A percentile compares a stretch with the other conserved stretches of the same genome.
These are phyloP conservation scores for Palythoa heliodiscus DNA, from an alignment of 92 coral and sea anemone genomes.

Conservation along the genomic window DNA sequence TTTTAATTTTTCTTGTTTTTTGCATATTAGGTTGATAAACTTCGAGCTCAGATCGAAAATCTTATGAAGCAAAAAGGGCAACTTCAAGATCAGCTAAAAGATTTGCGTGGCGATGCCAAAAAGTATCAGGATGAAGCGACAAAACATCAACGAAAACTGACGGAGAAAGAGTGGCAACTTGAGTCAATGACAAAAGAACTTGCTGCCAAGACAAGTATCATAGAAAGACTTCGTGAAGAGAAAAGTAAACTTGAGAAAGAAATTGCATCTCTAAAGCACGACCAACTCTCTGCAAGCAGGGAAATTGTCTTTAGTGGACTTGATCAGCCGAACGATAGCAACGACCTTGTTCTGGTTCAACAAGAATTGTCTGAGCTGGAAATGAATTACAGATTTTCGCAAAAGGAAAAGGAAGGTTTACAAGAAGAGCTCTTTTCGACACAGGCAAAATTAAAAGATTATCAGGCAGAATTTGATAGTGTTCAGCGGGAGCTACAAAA, in stretches of 20 bases:
- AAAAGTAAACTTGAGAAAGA: constrained; percentile 71
- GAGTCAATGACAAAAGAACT: constrained; percentile 87
- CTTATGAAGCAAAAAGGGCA: constrained; percentile 87
- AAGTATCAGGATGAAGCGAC: constrained; percentile 83
- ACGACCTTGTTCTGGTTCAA: constrained; percentile 77
- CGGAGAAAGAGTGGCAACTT: constrained; percentile 92
- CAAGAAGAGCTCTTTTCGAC: constrained; percentile 79
- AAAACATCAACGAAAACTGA: constrained; percentile 85
- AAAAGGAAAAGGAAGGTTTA: constrained; percentile 93
- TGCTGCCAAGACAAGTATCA: constrained; percentile 67
- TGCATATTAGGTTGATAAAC: constrained; percentile 81
- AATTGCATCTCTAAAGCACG: constrained; percentile 80
- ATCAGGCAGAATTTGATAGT: constrained; percentile 84
- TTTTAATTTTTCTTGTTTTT: constrained; percentile 15
- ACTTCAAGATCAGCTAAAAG: constrained; percentile 90
- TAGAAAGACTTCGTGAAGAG: constrained; percentile 84
- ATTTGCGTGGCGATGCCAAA: constrained; percentile 82
- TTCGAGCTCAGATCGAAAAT: constrained; percentile 89
- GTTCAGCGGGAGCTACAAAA: constrained; percentile 90
- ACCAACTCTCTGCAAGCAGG: constrained; percentile 76
- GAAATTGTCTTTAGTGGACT: constrained; percentile 73
- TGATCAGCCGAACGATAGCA: constrained; percentile 60
- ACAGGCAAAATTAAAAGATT: constrained; percentile 83
- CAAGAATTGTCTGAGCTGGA: constrained; percentile 92
- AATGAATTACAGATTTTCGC: constrained; percentile 82